Evolutionary conservation across 2,888 invertebrate species (phyloP).

Genomic region (Apodemia zela): DNA sequence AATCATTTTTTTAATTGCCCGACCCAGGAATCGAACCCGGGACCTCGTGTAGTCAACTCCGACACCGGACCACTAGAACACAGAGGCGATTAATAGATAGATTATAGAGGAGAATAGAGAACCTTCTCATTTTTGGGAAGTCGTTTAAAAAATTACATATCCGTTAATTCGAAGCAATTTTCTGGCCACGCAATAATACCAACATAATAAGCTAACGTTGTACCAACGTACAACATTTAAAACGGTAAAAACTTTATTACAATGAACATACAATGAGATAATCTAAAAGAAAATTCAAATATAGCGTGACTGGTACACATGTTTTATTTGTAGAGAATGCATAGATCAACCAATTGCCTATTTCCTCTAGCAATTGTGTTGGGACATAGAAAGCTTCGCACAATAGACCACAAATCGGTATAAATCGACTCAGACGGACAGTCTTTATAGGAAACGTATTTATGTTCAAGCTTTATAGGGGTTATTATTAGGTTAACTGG

Average conservation of each 20-base stretch:
- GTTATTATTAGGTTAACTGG: not conserved
- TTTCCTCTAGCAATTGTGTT: slow-evolving; percentile 69
- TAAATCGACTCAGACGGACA: slow-evolving; percentile 25
- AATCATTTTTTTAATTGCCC: no score
- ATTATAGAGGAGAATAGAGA: no score
- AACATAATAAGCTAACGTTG: not conserved
- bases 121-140: no score
- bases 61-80: no score
- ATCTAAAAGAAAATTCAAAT: slow-evolving; percentile 22
- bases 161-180: no score
- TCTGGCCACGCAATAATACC: not conserved
- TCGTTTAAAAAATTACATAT: no score
- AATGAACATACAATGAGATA: slow-evolving; percentile 16
- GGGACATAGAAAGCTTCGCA: slow-evolving; percentile 58
- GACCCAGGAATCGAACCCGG: no score
- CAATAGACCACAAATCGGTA: slow-evolving; percentile 53
- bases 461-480: not conserved
- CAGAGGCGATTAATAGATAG: no score
- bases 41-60: no score
- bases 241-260: slow-evolving; percentile 6
- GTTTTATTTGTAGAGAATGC: slow-evolving; percentile 28
- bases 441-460: slow-evolving; percentile 9
- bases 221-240: not conserved
- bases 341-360: slow-evolving; percentile 47
- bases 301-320: slow-evolving; percentile 32